Percentiles rank a stretch among this genome's conserved stretches.
phyloP scores from a whole-genome alignment of 2,797 vertebrate genomes.

The Mus spretus region DNA sequence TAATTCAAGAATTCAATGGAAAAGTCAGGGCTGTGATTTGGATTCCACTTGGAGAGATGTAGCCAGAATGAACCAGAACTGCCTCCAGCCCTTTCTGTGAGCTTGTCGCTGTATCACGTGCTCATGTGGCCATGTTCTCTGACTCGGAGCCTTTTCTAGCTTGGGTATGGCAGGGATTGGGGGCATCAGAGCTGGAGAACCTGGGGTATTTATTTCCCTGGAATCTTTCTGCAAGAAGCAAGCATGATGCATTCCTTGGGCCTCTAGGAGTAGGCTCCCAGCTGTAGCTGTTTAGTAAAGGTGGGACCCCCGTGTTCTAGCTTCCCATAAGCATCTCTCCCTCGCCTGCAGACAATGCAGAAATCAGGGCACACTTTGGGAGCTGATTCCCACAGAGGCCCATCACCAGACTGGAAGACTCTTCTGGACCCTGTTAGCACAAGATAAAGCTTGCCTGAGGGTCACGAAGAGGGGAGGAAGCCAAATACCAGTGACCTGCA shows the following conservation, averaged over 20 bases:
- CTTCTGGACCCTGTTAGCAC: constrained; percentile 65
- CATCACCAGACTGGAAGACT: background rate
- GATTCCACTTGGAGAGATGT: background rate
- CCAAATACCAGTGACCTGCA: constrained; percentile 76
- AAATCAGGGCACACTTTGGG: constrained; percentile 27
- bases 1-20: background rate
- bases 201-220: background rate
- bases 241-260: background rate
- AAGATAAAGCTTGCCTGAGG: constrained; percentile 85
- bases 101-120: background rate
- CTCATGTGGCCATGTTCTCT: background rate
- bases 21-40: background rate
- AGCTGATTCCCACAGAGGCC: constrained; percentile 49
- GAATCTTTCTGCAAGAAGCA: background rate
- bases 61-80: background rate
- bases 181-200: background rate
- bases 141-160: background rate
- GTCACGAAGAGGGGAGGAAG: constrained; percentile 68
- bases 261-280: background rate
- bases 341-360: constrained; percentile 22
- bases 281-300: background rate
- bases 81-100: accelerated
- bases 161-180: background rate
- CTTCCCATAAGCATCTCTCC: background rate
- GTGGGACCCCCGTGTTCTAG: background rate